Conservation (phyloP, 2,888 invertebrate species). For the Cephalotes varians region DNA sequence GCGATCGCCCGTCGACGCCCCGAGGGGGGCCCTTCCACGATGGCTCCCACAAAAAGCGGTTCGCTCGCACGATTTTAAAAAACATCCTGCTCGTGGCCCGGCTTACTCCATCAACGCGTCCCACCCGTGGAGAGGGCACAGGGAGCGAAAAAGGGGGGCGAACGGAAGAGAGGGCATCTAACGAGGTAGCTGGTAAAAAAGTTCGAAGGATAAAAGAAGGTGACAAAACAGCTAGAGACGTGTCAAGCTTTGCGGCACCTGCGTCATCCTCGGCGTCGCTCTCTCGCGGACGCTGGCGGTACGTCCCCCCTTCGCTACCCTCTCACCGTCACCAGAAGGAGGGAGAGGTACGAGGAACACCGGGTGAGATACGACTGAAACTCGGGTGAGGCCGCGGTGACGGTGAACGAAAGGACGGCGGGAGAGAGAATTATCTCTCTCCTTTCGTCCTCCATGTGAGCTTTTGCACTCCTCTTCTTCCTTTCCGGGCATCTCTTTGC, state of each 20-base stretch:
- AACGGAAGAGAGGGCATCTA: conserved; percentile 58
- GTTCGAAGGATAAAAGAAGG: conserved; percentile 74
- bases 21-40: not conserved
- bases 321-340: conserved; percentile 8
- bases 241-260: conserved; percentile 81
- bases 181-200: conserved; percentile 74
- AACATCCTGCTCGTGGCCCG: conserved; percentile 64
- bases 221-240: conserved; percentile 79
- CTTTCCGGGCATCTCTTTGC: conserved; percentile 50
- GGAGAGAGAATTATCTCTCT: conserved; percentile 4
- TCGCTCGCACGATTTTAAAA: conserved; percentile 66
- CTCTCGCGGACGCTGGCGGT: conserved; percentile 43
- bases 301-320: conserved; percentile 18
- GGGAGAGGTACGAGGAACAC: conserved; percentile 49
- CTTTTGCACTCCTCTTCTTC: conserved; percentile 42
- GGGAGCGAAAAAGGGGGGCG: not conserved
- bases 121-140: not conserved
- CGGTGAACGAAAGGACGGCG: conserved; percentile 59
- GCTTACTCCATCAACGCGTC: conserved; percentile 75
- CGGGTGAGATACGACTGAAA: conserved; percentile 58
- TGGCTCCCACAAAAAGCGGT: conserved; percentile 29
- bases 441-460: conserved; percentile 23
- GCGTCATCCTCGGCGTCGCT: conserved; percentile 71
- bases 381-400: conserved; percentile 58
- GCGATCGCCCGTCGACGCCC: conserved; percentile 35